A percentile compares a stretch with the other conserved stretches of the same genome.
Conservation (phyloP, 2,888 invertebrate genomes). For the Rotaria macrura region DNA sequence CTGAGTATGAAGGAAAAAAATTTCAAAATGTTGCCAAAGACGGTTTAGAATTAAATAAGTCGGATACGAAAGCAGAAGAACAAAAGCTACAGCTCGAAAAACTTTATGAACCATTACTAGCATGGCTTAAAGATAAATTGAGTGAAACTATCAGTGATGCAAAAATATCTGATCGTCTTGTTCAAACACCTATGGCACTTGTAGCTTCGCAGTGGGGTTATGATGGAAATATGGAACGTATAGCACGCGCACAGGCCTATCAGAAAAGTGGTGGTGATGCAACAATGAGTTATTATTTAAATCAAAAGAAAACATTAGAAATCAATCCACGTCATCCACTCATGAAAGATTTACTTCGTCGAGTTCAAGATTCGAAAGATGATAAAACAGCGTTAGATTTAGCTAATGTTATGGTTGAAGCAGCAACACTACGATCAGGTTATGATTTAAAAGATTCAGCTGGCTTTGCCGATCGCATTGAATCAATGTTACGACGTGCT, state of each 20-base stretch:
- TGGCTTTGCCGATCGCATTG: slow-evolving; percentile 78
- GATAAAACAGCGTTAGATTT: slow-evolving; percentile 88
- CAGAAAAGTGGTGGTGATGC: slow-evolving; percentile 99
- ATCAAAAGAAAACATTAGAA: slow-evolving; percentile 80
- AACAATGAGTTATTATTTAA: slow-evolving; percentile 59
- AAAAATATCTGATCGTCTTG: slow-evolving; percentile 84
- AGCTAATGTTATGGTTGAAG: slow-evolving; percentile 86
- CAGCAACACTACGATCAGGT: slow-evolving; percentile 84
- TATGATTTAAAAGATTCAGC: slow-evolving; percentile 85
- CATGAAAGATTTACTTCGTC: slow-evolving; percentile 74
- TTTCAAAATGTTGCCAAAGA: slow-evolving; percentile 95
- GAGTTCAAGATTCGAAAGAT: slow-evolving; percentile 84
- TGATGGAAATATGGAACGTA: slow-evolving; percentile 99
- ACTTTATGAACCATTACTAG: slow-evolving; percentile 67
- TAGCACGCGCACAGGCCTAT: slow-evolving; percentile 98
- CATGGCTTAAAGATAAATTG: slow-evolving; percentile 71
- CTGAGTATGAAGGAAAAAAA: slow-evolving; percentile 90
- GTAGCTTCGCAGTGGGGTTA: slow-evolving; percentile 97
- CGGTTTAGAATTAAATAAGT: slow-evolving; percentile 74
- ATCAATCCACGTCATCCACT: slow-evolving; percentile 92
- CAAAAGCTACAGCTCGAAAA: slow-evolving; percentile 94
- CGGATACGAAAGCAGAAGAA: slow-evolving; percentile 81
- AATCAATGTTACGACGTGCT: slow-evolving; percentile 95
- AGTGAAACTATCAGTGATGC: slow-evolving; percentile 97
- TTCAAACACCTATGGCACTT: slow-evolving; percentile 94